Conservation (phyloP, 1,140 invertebrate species). For the Lamellibrachia luymesi region DNA sequence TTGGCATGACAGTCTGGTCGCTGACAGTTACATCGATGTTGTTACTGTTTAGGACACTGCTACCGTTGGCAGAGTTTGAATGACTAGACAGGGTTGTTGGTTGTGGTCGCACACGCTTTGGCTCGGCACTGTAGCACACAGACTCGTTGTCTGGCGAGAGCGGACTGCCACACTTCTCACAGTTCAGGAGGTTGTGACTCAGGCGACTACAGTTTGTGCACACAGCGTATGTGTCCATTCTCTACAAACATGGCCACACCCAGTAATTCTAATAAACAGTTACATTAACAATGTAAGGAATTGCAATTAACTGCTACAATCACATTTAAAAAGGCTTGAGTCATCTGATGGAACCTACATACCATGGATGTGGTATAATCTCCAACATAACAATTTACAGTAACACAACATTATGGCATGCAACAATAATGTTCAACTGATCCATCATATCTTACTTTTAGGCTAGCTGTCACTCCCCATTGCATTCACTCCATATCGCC, state of each 20-base stretch:
- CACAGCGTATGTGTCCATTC: conserved; percentile 13
- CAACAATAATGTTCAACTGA: no score
- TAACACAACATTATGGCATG: no score
- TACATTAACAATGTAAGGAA: background rate
- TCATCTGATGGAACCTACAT: no score
- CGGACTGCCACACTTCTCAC: conserved; percentile 19
- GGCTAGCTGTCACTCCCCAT: no score
- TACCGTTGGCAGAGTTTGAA: background rate
- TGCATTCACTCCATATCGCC: no score
- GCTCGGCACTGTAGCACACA: conserved; percentile 16
- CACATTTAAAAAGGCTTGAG: no score
- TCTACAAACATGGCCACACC: background rate
- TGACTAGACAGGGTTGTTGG: background rate
- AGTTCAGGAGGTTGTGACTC: conserved; percentile 14
- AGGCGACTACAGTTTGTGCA: conserved; percentile 21
- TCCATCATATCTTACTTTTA: no score
- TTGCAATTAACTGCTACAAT: background rate
- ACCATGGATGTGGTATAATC: no score
- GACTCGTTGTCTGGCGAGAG: conserved; percentile 23
- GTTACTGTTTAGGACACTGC: background rate
- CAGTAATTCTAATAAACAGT: background rate
- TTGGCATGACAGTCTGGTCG: background rate
- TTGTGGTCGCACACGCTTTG: conserved; percentile 14
- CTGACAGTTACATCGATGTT: background rate
- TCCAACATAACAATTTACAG: no score